phyloP scores from a whole-genome alignment of 2,113 vertebrate species.

The Phalacrocorax aristotelis region DNA sequence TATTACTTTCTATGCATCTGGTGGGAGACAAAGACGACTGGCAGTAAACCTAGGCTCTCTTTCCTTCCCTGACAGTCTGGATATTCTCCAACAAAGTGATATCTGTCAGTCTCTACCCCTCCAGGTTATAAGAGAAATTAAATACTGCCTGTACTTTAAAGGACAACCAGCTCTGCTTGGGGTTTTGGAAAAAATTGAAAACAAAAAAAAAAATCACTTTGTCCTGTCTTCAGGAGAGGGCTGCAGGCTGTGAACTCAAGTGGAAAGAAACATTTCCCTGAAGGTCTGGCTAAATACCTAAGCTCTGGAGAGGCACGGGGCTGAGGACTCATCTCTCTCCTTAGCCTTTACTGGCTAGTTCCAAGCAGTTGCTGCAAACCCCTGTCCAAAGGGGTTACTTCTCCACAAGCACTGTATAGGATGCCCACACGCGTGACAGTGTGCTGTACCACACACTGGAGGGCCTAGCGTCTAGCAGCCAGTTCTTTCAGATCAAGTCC shows the following conservation, averaged over 20 bases:
- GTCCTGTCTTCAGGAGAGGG: background rate
- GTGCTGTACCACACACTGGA: background rate
- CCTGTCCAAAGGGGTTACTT: background rate
- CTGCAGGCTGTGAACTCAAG: background rate
- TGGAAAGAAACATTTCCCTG: background rate
- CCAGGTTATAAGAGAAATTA: background rate
- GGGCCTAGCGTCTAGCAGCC: background rate
- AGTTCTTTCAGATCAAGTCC: background rate
- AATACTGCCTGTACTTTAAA: background rate
- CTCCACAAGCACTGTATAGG: fast-evolving
- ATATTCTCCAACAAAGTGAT: background rate
- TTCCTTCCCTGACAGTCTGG: background rate
- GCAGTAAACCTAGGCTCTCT: background rate
- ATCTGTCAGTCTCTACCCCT: background rate
- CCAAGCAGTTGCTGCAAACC: background rate
- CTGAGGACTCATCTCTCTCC: background rate
- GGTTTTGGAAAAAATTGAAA: background rate
- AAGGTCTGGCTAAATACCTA: background rate
- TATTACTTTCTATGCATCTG: background rate
- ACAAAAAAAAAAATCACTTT: background rate
- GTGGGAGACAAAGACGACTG: background rate
- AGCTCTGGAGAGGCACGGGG: background rate
- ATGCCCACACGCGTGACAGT: fast-evolving
- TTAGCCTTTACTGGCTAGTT: background rate
- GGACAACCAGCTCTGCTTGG: background rate